Percentiles rank a stretch among this genome's conserved stretches.
phyloP scores from a whole-genome alignment of 2,113 vertebrate genomes.

The Apaloderma vittatum region DNA sequence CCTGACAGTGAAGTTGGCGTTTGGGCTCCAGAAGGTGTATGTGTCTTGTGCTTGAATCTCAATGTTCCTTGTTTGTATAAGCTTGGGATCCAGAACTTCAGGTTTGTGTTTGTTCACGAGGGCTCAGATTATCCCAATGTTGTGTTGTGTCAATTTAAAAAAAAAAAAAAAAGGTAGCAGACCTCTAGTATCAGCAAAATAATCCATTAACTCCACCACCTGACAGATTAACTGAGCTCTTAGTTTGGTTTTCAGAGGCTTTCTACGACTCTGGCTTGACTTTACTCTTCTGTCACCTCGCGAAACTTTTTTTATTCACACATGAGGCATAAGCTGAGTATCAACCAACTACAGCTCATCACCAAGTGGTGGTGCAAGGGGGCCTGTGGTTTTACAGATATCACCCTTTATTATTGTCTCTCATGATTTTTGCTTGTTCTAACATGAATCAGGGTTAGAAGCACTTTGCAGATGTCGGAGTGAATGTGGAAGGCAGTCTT shows the following conservation, averaged over 20 bases:
- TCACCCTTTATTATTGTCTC: neutral
- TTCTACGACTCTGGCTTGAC: neutral
- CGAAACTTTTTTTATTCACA: neutral
- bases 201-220: neutral
- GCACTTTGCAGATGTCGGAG: neutral
- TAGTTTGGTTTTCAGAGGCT: neutral
- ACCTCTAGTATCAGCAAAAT: neutral
- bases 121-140: neutral
- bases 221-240: neutral
- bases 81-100: neutral
- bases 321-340: neutral
- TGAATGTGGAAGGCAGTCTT: neutral
- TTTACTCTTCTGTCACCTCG: neutral
- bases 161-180: neutral
- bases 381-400: neutral
- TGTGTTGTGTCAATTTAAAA: neutral
- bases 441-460: neutral
- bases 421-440: neutral
- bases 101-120: neutral
- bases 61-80: neutral
- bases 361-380: neutral
- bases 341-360: neutral
- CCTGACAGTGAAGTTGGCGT: neutral
- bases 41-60: neutral
- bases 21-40: neutral